These are phyloP conservation scores for Semaprochilodus insignis DNA, from an alignment of 2,797 vertebrate species.

Conservation along the genomic window DNA sequence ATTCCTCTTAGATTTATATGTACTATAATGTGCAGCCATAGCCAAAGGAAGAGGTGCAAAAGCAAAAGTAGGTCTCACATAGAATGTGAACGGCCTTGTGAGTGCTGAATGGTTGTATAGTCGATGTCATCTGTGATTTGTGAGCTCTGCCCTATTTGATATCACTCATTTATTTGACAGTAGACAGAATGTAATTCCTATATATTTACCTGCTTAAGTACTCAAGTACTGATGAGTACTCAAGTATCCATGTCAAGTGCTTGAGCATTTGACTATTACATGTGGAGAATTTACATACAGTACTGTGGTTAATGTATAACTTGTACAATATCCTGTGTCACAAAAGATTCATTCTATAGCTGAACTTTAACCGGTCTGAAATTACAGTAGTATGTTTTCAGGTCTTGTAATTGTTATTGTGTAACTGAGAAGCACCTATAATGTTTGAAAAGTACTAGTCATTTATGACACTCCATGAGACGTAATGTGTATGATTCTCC, in stretches of 20 bases:
- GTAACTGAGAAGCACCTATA: neutral
- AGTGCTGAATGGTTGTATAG: neutral
- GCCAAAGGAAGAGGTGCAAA: conserved; percentile 47
- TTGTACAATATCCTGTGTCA: neutral
- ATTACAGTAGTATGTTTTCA: neutral
- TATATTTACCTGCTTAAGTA: too few relatives aligned
- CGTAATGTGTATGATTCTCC: too few relatives aligned
- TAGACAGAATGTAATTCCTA: too few relatives aligned
- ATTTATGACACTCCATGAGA: neutral
- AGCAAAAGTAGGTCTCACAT: conserved; percentile 48
- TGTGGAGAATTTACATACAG: neutral
- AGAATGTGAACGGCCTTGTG: conserved; percentile 1
- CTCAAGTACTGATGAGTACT: too few relatives aligned
- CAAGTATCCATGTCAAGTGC: too few relatives aligned
- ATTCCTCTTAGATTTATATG: neutral
- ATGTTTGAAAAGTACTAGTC: neutral
- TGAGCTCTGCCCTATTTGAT: too few relatives aligned
- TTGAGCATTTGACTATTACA: neutral
- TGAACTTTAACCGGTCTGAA: neutral
- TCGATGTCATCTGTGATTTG: neutral
- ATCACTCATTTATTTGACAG: too few relatives aligned
- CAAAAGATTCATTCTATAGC: neutral
- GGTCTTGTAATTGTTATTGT: neutral
- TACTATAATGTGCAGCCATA: conserved; percentile 3
- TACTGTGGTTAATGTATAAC: neutral